A percentile compares a stretch with the other conserved stretches of the same genome.
phyloP scores from a whole-genome alignment of 2,888 invertebrate species.

The Stratiomys singularior region DNA sequence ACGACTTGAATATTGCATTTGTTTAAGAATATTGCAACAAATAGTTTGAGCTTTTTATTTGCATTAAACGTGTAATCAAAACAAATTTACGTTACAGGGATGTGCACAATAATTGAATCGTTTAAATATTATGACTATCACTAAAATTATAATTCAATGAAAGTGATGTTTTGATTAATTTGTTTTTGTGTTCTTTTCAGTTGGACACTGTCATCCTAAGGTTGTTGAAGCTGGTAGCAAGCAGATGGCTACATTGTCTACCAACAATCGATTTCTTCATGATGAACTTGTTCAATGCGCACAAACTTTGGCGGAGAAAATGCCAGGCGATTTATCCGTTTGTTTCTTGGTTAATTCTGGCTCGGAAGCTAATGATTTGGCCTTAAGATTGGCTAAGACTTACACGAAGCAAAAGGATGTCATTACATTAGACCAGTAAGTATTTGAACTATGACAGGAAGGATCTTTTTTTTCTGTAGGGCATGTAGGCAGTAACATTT shows the following conservation, averaged over 20 bases:
- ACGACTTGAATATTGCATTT: background rate
- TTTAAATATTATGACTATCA: no score
- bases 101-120: no score
- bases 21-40: no score
- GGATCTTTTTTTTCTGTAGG: no score
- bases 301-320: constrained; percentile 79
- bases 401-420: constrained; percentile 91
- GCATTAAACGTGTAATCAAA: background rate
- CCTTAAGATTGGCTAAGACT: constrained; percentile 87
- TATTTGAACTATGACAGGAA: constrained; percentile 57
- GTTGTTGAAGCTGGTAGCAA: constrained; percentile 90
- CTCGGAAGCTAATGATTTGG: constrained; percentile 98
- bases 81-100: no score
- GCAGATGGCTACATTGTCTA: constrained; percentile 92
- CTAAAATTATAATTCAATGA: no score
- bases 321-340: constrained; percentile 86
- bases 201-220: constrained; percentile 96
- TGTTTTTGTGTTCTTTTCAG: constrained; percentile 68
- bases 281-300: constrained; percentile 95
- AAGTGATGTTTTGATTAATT: no score
- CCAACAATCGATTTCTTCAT: constrained; percentile 96
- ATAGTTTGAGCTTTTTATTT: background rate
- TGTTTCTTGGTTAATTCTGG: constrained; percentile 99
- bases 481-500: no score
- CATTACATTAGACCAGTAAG: constrained; percentile 97